A percentile compares a stretch with the other conserved stretches of the same genome.
These are phyloP conservation scores for Perodicticus potto DNA, from an alignment of 2,797 vertebrate genomes.

Conservation along the genomic window DNA sequence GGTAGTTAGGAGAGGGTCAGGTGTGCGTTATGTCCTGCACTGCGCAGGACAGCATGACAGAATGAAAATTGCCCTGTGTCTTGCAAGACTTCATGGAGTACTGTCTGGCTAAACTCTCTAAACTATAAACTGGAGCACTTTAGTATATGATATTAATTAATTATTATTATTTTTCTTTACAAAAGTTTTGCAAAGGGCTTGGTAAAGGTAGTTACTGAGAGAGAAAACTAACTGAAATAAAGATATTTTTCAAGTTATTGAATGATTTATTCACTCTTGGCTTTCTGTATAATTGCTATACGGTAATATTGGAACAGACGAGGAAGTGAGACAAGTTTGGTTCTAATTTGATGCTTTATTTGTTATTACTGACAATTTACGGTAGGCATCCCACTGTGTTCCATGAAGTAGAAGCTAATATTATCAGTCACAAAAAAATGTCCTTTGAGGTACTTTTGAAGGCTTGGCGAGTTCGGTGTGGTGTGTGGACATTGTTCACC, in stretches of 20 bases:
- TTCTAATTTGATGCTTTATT: not conserved
- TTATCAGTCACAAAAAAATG: not conserved
- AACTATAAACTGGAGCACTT: not conserved
- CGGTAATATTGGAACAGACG: not conserved
- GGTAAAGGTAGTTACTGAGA: not conserved
- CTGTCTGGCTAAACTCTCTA: not conserved
- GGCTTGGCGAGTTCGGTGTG: not conserved
- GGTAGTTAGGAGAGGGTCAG: not conserved
- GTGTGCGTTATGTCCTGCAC: not conserved
- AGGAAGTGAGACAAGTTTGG: not conserved
- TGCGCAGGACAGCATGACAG: no score
- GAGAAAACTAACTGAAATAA: not conserved
- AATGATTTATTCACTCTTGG: not conserved
- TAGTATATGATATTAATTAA: not conserved
- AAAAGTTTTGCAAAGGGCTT: not conserved
- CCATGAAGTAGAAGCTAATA: not conserved
- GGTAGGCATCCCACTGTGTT: not conserved
- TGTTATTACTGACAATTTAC: not conserved
- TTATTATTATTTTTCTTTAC: not conserved
- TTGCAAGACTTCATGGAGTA: not conserved
- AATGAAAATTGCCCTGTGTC: not conserved
- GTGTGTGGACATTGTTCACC: not conserved
- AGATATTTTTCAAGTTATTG: slow-evolving; percentile 28
- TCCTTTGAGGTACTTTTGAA: not conserved
- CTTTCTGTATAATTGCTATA: not conserved